phyloP scores from a whole-genome alignment of 2,888 invertebrate species.

The Lasioglossum calceatum region DNA sequence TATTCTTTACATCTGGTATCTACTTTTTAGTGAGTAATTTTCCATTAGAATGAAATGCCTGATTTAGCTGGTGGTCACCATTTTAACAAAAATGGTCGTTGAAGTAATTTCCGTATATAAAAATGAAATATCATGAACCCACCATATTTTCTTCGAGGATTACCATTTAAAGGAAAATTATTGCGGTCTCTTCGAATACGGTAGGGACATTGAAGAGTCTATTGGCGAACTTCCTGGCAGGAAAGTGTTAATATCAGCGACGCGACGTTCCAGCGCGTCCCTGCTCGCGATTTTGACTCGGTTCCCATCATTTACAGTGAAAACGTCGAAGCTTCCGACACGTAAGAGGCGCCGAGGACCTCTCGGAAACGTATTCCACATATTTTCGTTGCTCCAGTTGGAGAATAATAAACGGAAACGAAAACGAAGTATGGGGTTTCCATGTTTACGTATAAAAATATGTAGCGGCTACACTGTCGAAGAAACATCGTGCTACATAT shows the following conservation, averaged over 20 bases:
- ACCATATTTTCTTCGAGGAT: neutral
- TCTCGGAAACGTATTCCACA: slow-evolving; percentile 47
- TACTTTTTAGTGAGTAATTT: too few species aligned
- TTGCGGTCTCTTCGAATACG: neutral
- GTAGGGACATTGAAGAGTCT: neutral
- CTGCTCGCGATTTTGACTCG: slow-evolving; percentile 23
- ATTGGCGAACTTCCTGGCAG: neutral
- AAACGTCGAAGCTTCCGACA: slow-evolving; percentile 40
- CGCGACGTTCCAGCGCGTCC: neutral
- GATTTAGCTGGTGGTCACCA: neutral
- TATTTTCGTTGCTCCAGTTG: slow-evolving; percentile 4
- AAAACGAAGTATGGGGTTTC: neutral
- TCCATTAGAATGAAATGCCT: neutral
- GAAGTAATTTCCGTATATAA: neutral
- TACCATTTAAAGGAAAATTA: neutral
- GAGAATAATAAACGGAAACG: slow-evolving; percentile 5
- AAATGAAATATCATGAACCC: neutral
- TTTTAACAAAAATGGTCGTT: neutral
- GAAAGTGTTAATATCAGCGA: neutral
- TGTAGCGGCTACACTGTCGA: neutral
- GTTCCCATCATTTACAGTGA: slow-evolving; percentile 15
- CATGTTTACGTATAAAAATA: neutral
- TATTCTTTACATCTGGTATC: too few species aligned
- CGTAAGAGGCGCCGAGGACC: slow-evolving; percentile 33
- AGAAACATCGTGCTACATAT: neutral